Base-by-base conservation (phyloP, 2,797 vertebrate species). In the Cyclopterus lumpus region DNA sequence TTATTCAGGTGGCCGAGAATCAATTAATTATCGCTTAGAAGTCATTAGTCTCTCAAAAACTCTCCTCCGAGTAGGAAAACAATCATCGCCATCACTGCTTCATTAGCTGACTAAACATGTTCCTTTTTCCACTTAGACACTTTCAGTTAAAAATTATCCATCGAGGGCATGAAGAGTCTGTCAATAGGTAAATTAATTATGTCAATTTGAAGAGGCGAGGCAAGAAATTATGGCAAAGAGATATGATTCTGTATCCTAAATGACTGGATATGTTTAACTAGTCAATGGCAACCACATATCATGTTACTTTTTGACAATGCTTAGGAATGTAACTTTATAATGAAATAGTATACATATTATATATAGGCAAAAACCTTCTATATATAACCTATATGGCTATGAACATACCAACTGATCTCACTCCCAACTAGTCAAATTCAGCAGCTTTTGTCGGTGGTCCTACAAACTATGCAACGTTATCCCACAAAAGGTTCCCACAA, bases 1-100 rank as follows among this genome's bases (percentile, higher is more conserved):
- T 97, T 95, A 95, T 94, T 97, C 95, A 96, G 94, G 93, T 95
- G 93, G 90, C 91, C 84, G 86, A 90, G 93, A 94, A 97, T 95
- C 94, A 94, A 96, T 95, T 96, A 95, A 95, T 95, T 95, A 93
- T 74, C 82, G 80, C 89, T 94, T 87, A 87, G 81, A 93, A 95
- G 94, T 93, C 91, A 90, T 92, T 95, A 95, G 91, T 93, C 94
- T 96, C 95, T 93, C 95, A 93, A 93, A 93, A 96, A 94, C 94
- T 92, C 91, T 93, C 94, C 93, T 92, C 89, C 93, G 95, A 96
- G 92, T 94, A 94, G 85, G 89, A 93, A 89, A 95, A 94, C 94
- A 92, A 90, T 96, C 94, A 96, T 94, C 92, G 89, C 90, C 71
- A 89, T 86, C 89, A 94, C 93, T 94, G 92, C 93, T 96, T 95